Evolutionary conservation across 2,888 invertebrate species (phyloP).

Genomic region (Drosophila infuscata): DNA sequence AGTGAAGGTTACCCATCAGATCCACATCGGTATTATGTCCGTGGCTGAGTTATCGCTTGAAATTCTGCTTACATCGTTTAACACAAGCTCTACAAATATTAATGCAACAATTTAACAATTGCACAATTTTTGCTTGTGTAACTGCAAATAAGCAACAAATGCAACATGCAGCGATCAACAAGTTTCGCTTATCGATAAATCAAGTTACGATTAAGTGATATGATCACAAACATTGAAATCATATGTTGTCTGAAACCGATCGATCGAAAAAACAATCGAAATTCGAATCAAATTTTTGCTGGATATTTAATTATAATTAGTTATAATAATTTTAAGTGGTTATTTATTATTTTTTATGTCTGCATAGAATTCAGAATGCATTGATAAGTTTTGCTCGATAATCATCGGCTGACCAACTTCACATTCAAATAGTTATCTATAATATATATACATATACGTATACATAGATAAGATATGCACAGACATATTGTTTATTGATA

Average conservation of each 20-base stretch:
- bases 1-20: constrained; percentile 42
- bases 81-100: not conserved
- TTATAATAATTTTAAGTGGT: not conserved
- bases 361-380: not conserved
- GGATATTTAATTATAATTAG: not conserved
- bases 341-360: not conserved
- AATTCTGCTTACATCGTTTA: constrained; percentile 33
- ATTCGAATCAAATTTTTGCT: not conserved
- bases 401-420: not conserved
- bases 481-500: constrained; percentile 25
- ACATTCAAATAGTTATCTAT: constrained; percentile 9
- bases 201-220: not conserved
- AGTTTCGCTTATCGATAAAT: not conserved
- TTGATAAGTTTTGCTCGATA: not conserved
- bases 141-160: not conserved
- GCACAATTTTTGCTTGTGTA: not conserved
- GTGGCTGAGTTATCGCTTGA: constrained; percentile 17
- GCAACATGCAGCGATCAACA: not conserved
- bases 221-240: not conserved
- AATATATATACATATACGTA: not conserved
- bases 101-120: not conserved
- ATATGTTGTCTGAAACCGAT: not conserved
- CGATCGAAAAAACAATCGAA: not conserved
- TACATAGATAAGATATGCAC: constrained; percentile 36
- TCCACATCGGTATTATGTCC: constrained; percentile 11